Conservation (phyloP, 2,888 invertebrate genomes). For the Euplexia lucipara region DNA sequence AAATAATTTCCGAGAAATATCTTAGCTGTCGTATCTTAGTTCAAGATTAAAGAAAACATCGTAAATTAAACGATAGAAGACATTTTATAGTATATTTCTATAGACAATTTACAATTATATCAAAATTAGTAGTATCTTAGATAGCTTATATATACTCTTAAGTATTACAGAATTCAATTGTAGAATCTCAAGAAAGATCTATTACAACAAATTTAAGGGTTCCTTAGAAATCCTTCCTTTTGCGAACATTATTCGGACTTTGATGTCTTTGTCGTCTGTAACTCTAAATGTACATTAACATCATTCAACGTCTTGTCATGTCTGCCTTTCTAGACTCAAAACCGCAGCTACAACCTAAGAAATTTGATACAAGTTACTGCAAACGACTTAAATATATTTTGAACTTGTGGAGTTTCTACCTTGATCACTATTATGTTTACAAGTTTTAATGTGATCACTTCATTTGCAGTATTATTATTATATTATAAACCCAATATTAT, state of each 20-base stretch:
- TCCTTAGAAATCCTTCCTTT: neutral
- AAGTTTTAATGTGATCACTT: neutral
- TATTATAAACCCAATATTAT: no score
- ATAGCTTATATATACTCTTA: constrained; percentile 22
- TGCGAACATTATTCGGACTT: neutral
- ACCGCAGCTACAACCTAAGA: neutral
- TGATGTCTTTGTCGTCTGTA: neutral
- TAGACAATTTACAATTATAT: constrained; percentile 47
- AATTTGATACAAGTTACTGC: neutral
- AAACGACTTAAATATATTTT: neutral
- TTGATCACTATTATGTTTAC: neutral
- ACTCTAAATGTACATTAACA: neutral
- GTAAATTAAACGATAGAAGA: constrained; percentile 39
- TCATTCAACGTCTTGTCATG: neutral
- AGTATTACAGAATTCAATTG: neutral
- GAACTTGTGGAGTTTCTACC: neutral
- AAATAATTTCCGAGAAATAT: neutral
- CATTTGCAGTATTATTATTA: neutral
- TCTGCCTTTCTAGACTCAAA: neutral
- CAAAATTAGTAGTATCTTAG: constrained; percentile 29
- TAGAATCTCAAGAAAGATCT: no score
- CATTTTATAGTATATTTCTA: constrained; percentile 32
- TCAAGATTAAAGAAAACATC: neutral
- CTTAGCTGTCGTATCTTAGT: neutral
- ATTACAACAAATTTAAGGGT: constrained; percentile 3